Evolutionary conservation across 2,888 invertebrate genomes (phyloP), one percentile per base, ranked within the genome.

Genomic region (Cetonia aurata): DNA sequence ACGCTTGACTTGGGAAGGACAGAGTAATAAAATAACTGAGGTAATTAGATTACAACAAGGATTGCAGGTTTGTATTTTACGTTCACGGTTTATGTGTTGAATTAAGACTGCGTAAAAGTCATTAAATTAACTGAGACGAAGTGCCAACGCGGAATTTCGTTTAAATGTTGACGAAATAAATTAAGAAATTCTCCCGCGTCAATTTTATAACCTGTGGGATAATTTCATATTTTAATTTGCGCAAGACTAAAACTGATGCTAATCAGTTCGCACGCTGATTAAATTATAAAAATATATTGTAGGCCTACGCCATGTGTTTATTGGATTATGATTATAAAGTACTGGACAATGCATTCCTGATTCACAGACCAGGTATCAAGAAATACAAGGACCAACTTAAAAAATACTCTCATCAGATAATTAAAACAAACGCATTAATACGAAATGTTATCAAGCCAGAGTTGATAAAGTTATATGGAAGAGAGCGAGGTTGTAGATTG

Each of bases 261-360:
- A n/a, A n/a, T n/a, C n/a, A n/a, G n/a, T n/a, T n/a, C n/a, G n/a
- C n/a, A n/a, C n/a, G n/a, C 33, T 33, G 6, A 33, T 33, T 33
- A 33, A 6, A 6, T 33, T 6, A 33, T 33, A 33, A 33, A 33
- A 3, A 33, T 25, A 19, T 25, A 15, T 80, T 82, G 17, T 87
- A 95, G 94, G 94, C 93, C 74, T 95, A 93, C 85, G 88, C 92
- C 69, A 88, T 95, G 73, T 95, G 95, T 84, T 92, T 94, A 19
- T 87, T 93, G 81, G 92, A 94, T 83, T 95, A 95, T 84, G 93
- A 95, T 81, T 94, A 95, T 82, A 91, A 93, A 84, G 93, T 95
- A 78, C 84, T 95, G 79, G 93, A 95, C 85, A 94, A 94, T 84
- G 94, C 93, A 13, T 95, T 95, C 83, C 86, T 95, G 67, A 92